Conservation (phyloP, 1,140 invertebrate species). For the Calycopis cecrops region DNA sequence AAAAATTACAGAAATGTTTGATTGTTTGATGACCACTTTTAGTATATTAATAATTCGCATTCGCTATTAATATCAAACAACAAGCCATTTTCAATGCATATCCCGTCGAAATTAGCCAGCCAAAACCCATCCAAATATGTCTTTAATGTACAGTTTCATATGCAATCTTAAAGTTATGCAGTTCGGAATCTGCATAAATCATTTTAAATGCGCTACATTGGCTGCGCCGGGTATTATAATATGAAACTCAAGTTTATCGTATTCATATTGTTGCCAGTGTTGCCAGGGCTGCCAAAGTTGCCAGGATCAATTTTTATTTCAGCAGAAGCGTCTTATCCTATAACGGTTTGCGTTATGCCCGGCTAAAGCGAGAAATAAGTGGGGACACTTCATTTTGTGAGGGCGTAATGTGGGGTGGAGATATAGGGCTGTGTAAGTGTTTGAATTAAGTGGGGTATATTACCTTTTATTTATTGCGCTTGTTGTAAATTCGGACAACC, state of each 20-base stretch:
- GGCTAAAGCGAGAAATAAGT: not conserved
- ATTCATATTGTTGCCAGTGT: no score
- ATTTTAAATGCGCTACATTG: constrained; percentile 46
- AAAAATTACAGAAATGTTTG: no score
- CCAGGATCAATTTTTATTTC: no score
- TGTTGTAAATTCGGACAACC: not conserved
- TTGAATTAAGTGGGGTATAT: not conserved
- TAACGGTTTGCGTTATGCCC: not conserved
- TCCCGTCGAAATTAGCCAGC: no score
- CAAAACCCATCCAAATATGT: no score
- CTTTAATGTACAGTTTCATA: no score
- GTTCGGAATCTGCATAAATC: constrained; percentile 49
- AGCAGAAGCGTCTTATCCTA: not conserved
- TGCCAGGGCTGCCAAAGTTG: no score
- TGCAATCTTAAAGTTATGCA: constrained; percentile 24
- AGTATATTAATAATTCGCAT: no score
- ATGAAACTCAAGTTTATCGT: constrained; percentile 23
- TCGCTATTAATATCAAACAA: no score
- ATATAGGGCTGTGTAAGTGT: not conserved
- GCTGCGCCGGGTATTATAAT: constrained; percentile 52
- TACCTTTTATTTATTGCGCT: not conserved
- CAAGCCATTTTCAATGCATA: no score
- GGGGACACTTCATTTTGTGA: not conserved
- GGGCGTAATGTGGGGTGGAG: not conserved
- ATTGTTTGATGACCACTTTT: no score